phyloP scores from a whole-genome alignment of 2,888 invertebrate species.

The Epirrhoe tristata region DNA sequence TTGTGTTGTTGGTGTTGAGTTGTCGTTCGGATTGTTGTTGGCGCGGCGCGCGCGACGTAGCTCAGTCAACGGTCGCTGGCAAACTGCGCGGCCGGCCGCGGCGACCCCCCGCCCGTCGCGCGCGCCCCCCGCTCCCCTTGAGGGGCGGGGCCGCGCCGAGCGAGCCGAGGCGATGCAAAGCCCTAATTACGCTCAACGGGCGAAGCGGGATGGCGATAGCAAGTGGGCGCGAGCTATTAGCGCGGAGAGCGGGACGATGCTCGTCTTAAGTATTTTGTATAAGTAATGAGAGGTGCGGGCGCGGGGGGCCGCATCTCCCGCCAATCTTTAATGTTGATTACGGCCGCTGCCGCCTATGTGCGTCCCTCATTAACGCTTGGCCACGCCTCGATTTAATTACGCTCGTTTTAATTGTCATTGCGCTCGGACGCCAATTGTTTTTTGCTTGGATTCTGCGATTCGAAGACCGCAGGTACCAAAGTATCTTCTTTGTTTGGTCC shows the following conservation, averaged over 20 bases:
- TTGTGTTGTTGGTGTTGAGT: slow-evolving; percentile 75
- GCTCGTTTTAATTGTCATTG: slow-evolving; percentile 72
- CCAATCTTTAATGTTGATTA: slow-evolving; percentile 86
- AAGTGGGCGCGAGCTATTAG: slow-evolving; percentile 88
- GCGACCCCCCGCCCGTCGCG: slow-evolving; percentile 61
- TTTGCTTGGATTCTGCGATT: slow-evolving; percentile 61
- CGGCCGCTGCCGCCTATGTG: slow-evolving; percentile 81
- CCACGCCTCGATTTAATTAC: slow-evolving; percentile 84
- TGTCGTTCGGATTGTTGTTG: slow-evolving; percentile 69
- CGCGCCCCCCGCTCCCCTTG: slow-evolving; percentile 59
- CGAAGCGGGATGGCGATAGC: slow-evolving; percentile 82
- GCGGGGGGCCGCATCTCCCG: slow-evolving; percentile 82
- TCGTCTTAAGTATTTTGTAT: slow-evolving; percentile 86
- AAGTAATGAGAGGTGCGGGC: slow-evolving; percentile 86
- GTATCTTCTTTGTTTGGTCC: slow-evolving; percentile 50
- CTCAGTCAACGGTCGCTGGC: slow-evolving; percentile 82
- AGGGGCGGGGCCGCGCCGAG: slow-evolving; percentile 71
- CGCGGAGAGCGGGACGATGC: slow-evolving; percentile 87
- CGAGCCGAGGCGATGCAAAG: slow-evolving; percentile 82
- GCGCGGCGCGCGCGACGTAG: slow-evolving; percentile 74
- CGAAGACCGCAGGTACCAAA: slow-evolving; percentile 50
- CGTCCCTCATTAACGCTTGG: slow-evolving; percentile 82
- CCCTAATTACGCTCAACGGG: slow-evolving; percentile 83
- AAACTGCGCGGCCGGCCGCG: slow-evolving; percentile 77
- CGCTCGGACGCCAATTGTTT: slow-evolving; percentile 59